Conservation (phyloP, 2,888 invertebrate species). For the Pyrrhia umbra region DNA sequence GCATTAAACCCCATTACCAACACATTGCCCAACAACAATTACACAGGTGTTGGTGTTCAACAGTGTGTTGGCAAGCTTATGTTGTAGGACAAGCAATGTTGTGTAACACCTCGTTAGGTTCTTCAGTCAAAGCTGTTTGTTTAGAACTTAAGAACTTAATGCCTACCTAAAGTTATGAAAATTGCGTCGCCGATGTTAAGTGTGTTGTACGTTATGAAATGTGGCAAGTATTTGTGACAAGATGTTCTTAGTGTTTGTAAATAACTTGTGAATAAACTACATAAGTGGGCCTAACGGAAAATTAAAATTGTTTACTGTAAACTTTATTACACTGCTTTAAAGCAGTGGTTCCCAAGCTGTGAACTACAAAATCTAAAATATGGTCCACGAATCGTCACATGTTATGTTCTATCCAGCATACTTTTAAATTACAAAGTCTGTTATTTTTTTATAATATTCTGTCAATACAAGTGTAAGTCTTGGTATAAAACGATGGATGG, state of each 20-base stretch:
- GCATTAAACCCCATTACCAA: slow-evolving; percentile 35
- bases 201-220: slow-evolving; percentile 15
- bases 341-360: no score
- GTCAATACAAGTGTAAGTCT: no score
- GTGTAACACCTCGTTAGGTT: slow-evolving; percentile 19
- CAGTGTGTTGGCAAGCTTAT: background rate
- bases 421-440: no score
- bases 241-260: slow-evolving; percentile 11
- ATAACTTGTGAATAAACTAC: background rate
- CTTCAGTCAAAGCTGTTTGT: slow-evolving; percentile 25
- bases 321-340: no score
- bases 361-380: no score
- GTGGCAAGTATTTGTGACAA: slow-evolving; percentile 3
- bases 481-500: no score
- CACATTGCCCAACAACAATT: slow-evolving; percentile 40
- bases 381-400: no score
- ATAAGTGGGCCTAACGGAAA: no score
- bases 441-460: no score
- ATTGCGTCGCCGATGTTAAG: slow-evolving; percentile 13
- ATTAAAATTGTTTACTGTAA: no score
- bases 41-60: slow-evolving; percentile 27
- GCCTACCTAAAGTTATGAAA: slow-evolving; percentile 15
- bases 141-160: slow-evolving; percentile 15
- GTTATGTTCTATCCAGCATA: no score
- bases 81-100: slow-evolving; percentile 1